Base-by-base conservation (phyloP, 64 coral and sea anemone genomes). In the Pocillopora verrucosa region DNA sequence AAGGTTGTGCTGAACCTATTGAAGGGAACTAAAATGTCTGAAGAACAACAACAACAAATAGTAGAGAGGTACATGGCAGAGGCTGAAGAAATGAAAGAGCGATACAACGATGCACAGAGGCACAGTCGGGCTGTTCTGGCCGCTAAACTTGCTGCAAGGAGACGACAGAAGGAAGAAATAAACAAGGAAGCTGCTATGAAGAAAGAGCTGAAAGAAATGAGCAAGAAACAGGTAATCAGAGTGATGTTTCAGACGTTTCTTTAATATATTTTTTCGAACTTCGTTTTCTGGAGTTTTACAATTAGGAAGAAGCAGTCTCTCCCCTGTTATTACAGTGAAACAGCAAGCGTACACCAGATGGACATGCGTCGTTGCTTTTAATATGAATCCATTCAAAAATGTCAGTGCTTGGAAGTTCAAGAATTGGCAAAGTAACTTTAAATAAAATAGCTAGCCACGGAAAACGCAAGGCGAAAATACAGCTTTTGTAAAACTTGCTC, bases 151-250 rank as follows among this genome's bases (percentile, higher is more conserved):
- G 96, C 96, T 3, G 96, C 96, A 11, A 77, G 93, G 37, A 95
- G 89, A 80, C 89, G 93, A 16, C 80, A 93, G 75, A 98, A 93
- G 60, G 96, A 95, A 16, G 91, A 94, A 22, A 90, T 92, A 65
- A 78, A 51, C n/a, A 93, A 95, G 69, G 96, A 98, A 70, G 80
- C 90, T 13, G 96, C 93, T 16, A 93, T 98, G 83, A 95, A 95
- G 80, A 85, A 95, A 78, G 82, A 98, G 34, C 82, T 95, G n/a
- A 89, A 95, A 74, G 96, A 75, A 16, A 83, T 98, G 58, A 79
- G 84, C 34, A 95, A 93, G 11, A 98, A 85, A 91, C 96, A 98
- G 96, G 96, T 95, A n/a, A 25, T 20, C 7, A 9, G 11, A 34
- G 10, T 19, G 7, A 81, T 14, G 10, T 30, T 15, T 81, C 20